Conservation (phyloP, 2,113 vertebrate genomes). For the Nansenia antarctica region DNA sequence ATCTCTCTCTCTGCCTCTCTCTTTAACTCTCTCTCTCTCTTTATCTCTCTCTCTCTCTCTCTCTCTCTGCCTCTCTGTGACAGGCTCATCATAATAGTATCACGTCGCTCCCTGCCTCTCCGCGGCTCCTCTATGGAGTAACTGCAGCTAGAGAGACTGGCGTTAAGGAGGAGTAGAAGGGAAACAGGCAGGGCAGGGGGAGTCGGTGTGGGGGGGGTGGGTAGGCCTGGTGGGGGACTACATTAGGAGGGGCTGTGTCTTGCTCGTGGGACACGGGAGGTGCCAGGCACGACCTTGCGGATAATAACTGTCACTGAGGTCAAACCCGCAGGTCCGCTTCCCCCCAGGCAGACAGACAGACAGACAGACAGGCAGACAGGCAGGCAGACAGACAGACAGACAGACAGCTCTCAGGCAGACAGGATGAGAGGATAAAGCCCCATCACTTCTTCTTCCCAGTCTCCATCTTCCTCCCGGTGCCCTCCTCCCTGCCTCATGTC, state of each 20-base stretch:
- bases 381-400: no score
- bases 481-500: slow-evolving; percentile 47
- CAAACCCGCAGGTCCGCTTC: slow-evolving; percentile 32
- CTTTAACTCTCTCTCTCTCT: not conserved
- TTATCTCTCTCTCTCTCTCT: no score
- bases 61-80: not conserved
- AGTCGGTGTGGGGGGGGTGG: slow-evolving; percentile 4
- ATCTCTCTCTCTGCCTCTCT: not conserved
- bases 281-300: slow-evolving; percentile 59
- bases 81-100: not conserved
- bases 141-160: not conserved
- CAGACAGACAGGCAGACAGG: no score
- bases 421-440: slow-evolving; percentile 40
- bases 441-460: slow-evolving; percentile 20
- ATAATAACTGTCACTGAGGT: slow-evolving; percentile 65
- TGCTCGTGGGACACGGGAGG: slow-evolving; percentile 55
- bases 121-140: not conserved
- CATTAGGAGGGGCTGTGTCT: slow-evolving; percentile 59
- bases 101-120: not conserved
- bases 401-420: not conserved
- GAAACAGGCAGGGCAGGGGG: not conserved
- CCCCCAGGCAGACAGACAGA: not conserved
- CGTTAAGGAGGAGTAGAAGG: not conserved
- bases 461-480: slow-evolving; percentile 33
- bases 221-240: slow-evolving; percentile 48